These are phyloP conservation scores for Pipistrellus pygmaeus DNA, from an alignment of 2,797 vertebrate genomes.

Conservation along the genomic window DNA sequence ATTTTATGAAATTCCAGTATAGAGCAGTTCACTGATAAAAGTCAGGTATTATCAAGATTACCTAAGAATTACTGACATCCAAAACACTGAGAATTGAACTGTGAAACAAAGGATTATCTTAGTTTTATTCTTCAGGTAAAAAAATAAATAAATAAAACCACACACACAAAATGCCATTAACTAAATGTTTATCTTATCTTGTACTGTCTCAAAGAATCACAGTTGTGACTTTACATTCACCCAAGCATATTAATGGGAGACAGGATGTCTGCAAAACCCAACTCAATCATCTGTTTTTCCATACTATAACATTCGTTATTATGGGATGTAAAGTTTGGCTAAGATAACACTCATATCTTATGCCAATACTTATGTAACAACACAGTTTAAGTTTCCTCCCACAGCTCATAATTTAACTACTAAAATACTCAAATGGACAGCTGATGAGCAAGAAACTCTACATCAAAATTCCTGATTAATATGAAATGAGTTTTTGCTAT, in stretches of 20 bases:
- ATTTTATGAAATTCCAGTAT: not conserved
- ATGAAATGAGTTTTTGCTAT: conserved; percentile 3
- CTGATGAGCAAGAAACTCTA: not conserved
- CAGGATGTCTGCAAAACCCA: conserved; percentile 41
- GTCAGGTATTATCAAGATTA: conserved; percentile 34
- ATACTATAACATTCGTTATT: not conserved
- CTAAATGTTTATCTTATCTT: conserved; percentile 57
- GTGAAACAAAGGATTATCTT: conserved; percentile 55
- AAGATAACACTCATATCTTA: not conserved
- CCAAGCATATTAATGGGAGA: conserved; percentile 30
- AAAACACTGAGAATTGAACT: conserved; percentile 29
- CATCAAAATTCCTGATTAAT: not conserved
- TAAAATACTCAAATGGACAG: conserved; percentile 8
- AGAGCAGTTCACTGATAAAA: conserved; percentile 23
- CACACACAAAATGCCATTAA: conserved; percentile 43
- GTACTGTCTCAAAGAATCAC: conserved; percentile 18
- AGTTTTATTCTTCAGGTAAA: conserved; percentile 17
- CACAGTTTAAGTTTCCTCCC: not conserved
- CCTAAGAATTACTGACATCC: not conserved
- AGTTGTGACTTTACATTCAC: conserved; percentile 35
- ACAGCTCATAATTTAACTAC: not conserved
- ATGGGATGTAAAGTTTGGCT: not conserved
- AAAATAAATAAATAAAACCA: not conserved
- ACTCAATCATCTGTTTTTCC: conserved; percentile 34
- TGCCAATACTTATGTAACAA: not conserved